Base-by-base conservation (phyloP, 2,888 invertebrate genomes). In the Marronus borbonicus region DNA sequence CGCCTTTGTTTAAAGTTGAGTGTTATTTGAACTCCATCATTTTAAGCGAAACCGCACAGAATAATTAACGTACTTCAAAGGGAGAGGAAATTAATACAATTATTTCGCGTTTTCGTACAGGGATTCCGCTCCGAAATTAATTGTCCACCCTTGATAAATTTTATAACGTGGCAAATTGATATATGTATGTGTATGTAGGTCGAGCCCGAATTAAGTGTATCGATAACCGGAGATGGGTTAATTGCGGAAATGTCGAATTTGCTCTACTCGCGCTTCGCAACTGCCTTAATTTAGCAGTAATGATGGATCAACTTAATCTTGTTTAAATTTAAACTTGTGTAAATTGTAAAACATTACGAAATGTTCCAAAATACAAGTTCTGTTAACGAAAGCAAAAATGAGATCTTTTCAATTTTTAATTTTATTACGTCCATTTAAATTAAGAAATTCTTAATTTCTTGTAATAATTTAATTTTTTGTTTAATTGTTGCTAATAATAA, bases 61-160 rank as follows among this genome's bases (percentile, higher is more conserved):
- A 78, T 75, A 78, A 78, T 78, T 78, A 78, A 75, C 50, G 68
- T 20, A 78, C 75, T 74, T 78, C 74, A 78, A 78, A 78, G 69
- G 14, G 77, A 55, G 36, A 17, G 44, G 20, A 74, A 78, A 78
- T 78, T 78, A 64, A 74, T 78, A 75, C 72, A 78, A 66, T 78
- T 77, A 77, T 62, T 77, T 20, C 14, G 60, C 68, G 68, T 70
- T 77, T 62, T 65, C 66, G 36, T 66, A 7, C 7, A 52, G 24
- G 66, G 58, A 68, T 75, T 66, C 72, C 36, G 39, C 12, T 4
- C 60, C 60, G 36, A 65, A 75, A 75, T 78, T 78, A 74, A 78
- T 78, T 66, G 66, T 78, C 66, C 72, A 55, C 12, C 74, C 78
- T 44, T 69, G 60, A 65, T 62, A 55, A 74, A 65, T 65, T 78